These are phyloP conservation scores for Carassius auratus DNA, from an alignment of 2,113 vertebrate species.

Conservation along the genomic window DNA sequence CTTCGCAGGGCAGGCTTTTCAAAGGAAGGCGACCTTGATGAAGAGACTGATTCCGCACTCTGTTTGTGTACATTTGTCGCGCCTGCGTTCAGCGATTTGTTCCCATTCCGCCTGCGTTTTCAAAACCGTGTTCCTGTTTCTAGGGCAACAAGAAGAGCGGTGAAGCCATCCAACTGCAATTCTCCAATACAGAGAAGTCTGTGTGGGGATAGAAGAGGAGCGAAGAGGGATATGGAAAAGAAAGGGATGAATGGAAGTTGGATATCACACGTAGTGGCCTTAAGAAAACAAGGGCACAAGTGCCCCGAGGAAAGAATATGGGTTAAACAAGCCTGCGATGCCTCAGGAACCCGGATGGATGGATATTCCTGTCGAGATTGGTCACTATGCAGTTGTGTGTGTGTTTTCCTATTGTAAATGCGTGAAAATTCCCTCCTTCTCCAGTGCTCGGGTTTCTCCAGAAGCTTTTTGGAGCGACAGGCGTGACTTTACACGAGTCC, in stretches of 20 bases:
- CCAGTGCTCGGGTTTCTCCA: neutral
- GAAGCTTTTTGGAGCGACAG: slow-evolving; percentile 23
- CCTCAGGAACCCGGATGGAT: slow-evolving; percentile 27
- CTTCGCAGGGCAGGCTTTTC: slow-evolving; percentile 49
- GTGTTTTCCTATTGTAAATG: neutral
- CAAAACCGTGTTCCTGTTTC: slow-evolving; percentile 62
- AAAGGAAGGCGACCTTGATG: slow-evolving; percentile 52
- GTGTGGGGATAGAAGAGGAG: slow-evolving; percentile 73
- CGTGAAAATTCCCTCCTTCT: neutral
- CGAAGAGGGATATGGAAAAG: slow-evolving; percentile 14
- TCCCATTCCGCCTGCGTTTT: slow-evolving; percentile 47
- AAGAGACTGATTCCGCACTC: slow-evolving; percentile 27
- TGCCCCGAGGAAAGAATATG: neutral
- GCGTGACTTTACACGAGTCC: slow-evolving; percentile 7
- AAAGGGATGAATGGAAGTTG: slow-evolving; percentile 35
- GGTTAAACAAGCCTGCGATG: neutral
- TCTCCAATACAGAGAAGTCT: slow-evolving; percentile 87
- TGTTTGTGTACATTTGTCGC: slow-evolving; percentile 34
- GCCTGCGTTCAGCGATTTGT: slow-evolving; percentile 32
- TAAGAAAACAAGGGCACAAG: slow-evolving; percentile 25
- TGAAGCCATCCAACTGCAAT: slow-evolving; percentile 94
- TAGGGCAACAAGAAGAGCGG: slow-evolving; percentile 90
- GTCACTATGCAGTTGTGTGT: slow-evolving; percentile 8
- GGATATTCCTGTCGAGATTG: neutral
- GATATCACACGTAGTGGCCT: slow-evolving; percentile 42